Conservation (phyloP, 1,140 invertebrate species). For the Rhyzopertha dominica region DNA sequence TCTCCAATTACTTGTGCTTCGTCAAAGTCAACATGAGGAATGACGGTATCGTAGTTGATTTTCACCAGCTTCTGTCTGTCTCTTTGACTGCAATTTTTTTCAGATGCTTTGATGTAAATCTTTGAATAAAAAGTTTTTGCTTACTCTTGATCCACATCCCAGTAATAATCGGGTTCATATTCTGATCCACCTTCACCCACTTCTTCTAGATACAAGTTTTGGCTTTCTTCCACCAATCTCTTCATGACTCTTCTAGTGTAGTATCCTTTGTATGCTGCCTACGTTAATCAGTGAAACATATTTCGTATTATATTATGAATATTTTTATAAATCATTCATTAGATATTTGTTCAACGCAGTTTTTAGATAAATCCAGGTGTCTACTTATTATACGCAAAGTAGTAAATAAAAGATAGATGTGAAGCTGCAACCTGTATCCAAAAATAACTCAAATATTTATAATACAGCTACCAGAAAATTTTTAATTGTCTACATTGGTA, state of each 20-base stretch:
- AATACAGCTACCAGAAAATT: too few species aligned
- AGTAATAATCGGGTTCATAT: too few species aligned
- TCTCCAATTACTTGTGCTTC: background rate
- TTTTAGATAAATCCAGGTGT: background rate
- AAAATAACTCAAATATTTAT: too few species aligned
- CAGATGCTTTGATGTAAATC: too few species aligned
- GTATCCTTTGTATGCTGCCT: slow-evolving; percentile 46
- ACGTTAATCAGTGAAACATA: background rate
- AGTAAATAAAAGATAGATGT: too few species aligned
- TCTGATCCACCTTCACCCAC: too few species aligned
- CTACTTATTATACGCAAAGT: too few species aligned
- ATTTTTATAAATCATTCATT: background rate
- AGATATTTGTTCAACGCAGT: background rate
- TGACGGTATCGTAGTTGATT: slow-evolving; percentile 24
- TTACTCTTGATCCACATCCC: too few species aligned
- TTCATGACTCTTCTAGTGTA: slow-evolving; percentile 43
- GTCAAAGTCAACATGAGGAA: slow-evolving; percentile 24
- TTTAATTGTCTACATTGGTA: too few species aligned
- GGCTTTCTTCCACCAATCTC: slow-evolving; percentile 20
- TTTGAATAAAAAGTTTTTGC: too few species aligned
- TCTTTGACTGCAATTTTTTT: slow-evolving; percentile 11
- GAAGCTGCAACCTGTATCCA: too few species aligned
- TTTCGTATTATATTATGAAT: background rate
- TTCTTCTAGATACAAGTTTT: slow-evolving; percentile 1
- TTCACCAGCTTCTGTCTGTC: slow-evolving; percentile 12